phyloP scores from a whole-genome alignment of 2,888 invertebrate genomes.

The Orthosia cruda region DNA sequence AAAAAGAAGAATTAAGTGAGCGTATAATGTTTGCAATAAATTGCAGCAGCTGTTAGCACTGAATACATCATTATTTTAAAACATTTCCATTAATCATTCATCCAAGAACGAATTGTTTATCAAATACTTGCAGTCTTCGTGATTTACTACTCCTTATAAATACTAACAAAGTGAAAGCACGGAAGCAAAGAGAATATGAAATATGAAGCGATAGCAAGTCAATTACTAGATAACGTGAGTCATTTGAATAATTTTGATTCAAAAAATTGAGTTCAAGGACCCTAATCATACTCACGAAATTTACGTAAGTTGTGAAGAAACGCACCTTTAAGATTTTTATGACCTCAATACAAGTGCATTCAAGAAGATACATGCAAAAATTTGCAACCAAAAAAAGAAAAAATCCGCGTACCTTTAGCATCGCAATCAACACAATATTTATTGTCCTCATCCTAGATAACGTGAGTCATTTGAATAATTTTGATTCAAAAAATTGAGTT shows the following conservation, averaged over 20 bases:
- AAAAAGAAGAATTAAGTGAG: background rate
- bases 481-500: slow-evolving; percentile 64
- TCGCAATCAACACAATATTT: slow-evolving; percentile 99
- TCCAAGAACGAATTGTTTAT: slow-evolving; percentile 23
- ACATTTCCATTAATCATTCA: slow-evolving; percentile 41
- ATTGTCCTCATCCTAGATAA: slow-evolving; percentile 99
- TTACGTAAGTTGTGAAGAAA: slow-evolving; percentile 26
- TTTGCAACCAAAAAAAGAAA: slow-evolving; percentile 63
- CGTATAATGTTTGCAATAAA: slow-evolving; percentile 11
- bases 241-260: slow-evolving; percentile 67
- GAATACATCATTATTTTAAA: slow-evolving; percentile 28
- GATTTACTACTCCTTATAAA: slow-evolving; percentile 15
- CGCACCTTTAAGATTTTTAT: slow-evolving; percentile 2
- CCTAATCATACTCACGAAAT: slow-evolving; percentile 32
- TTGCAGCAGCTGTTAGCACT: slow-evolving; percentile 35
- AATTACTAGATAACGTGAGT: slow-evolving; percentile 72
- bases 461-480: slow-evolving; percentile 74
- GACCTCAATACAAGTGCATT: slow-evolving; percentile 26
- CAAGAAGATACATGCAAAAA: slow-evolving; percentile 47
- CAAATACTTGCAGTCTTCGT: slow-evolving; percentile 13
- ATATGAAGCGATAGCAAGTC: slow-evolving; percentile 58
- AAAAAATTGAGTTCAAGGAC: slow-evolving; percentile 68
- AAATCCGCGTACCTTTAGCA: slow-evolving; percentile 96
- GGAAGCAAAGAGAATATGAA: slow-evolving; percentile 25
- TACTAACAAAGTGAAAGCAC: slow-evolving; percentile 27